Conservation (phyloP, 2,113 vertebrate genomes). For the Alaudala cheleensis region DNA sequence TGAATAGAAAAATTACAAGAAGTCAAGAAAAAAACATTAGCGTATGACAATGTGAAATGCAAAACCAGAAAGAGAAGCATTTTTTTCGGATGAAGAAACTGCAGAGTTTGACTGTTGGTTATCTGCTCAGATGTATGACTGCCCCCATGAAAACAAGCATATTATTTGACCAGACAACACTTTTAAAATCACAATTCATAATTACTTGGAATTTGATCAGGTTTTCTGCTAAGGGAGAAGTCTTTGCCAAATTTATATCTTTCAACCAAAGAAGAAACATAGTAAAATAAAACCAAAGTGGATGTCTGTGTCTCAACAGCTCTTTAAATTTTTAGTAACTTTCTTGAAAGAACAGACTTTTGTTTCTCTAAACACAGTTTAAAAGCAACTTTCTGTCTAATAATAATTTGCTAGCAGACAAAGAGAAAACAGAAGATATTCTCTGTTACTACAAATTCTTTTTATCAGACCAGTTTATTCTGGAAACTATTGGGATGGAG, state of each 20-base stretch:
- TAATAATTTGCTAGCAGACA: background rate
- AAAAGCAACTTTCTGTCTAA: background rate
- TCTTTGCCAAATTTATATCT: background rate
- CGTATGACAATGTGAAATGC: background rate
- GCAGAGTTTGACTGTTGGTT: background rate
- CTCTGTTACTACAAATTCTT: background rate
- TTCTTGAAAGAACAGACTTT: background rate
- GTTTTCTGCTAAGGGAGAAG: background rate
- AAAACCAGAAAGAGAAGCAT: background rate
- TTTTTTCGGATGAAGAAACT: background rate
- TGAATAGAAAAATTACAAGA: background rate
- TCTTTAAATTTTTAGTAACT: background rate
- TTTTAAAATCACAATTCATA: background rate
- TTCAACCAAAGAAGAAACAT: background rate
- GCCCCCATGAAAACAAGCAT: background rate
- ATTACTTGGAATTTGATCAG: background rate
- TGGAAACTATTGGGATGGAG: background rate
- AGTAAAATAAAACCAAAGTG: background rate
- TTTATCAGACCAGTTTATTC: background rate
- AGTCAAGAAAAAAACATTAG: background rate
- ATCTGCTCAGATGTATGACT: background rate
- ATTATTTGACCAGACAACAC: background rate
- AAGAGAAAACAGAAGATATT: background rate
- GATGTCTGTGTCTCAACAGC: background rate
- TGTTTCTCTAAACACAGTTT: background rate